Evolutionary conservation across 2,113 vertebrate genomes (phyloP).

Genomic region (Vulpes lagopus): DNA sequence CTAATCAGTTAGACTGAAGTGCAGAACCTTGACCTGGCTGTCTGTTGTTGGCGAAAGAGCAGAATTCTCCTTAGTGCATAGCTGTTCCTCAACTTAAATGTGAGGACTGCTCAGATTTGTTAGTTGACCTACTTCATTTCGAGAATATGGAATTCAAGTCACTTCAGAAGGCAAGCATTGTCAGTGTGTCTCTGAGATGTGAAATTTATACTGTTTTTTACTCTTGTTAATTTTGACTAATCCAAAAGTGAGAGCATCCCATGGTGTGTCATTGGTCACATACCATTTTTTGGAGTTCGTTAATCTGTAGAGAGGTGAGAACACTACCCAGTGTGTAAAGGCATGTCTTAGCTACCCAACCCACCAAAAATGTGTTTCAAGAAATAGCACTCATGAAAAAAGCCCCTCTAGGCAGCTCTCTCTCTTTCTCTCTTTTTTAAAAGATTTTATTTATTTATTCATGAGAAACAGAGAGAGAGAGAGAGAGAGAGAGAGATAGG

Average conservation of each 20-base stretch:
- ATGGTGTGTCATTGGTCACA: not conserved
- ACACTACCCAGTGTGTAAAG: not conserved
- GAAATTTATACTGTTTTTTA: not conserved
- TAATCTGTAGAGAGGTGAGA: slow-evolving; percentile 47
- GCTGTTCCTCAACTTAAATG: slow-evolving; percentile 53
- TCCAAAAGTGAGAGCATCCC: slow-evolving; percentile 38
- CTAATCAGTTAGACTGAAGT: slow-evolving; percentile 38
- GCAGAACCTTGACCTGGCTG: slow-evolving; percentile 68
- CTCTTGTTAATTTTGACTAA: slow-evolving; percentile 60
- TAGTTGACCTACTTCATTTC: slow-evolving; percentile 52
- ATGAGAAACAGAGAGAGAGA: no score
- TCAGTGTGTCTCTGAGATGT: slow-evolving; percentile 29
- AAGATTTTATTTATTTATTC: no score
- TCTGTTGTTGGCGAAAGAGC: slow-evolving; percentile 33
- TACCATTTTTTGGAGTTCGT: slow-evolving; percentile 7
- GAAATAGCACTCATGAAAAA: slow-evolving; percentile 1
- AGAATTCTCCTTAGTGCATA: slow-evolving; percentile 45
- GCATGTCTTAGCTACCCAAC: not conserved
- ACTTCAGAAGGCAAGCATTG: slow-evolving; percentile 51
- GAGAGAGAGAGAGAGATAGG: no score
- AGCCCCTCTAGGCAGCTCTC: not conserved
- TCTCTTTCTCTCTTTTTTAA: not conserved
- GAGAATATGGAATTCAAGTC: slow-evolving; percentile 24
- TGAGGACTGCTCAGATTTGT: not conserved
- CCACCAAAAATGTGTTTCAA: slow-evolving; percentile 52